These are phyloP conservation scores for Malacosoma neustria DNA, from an alignment of 2,888 invertebrate species.

Conservation along the genomic window DNA sequence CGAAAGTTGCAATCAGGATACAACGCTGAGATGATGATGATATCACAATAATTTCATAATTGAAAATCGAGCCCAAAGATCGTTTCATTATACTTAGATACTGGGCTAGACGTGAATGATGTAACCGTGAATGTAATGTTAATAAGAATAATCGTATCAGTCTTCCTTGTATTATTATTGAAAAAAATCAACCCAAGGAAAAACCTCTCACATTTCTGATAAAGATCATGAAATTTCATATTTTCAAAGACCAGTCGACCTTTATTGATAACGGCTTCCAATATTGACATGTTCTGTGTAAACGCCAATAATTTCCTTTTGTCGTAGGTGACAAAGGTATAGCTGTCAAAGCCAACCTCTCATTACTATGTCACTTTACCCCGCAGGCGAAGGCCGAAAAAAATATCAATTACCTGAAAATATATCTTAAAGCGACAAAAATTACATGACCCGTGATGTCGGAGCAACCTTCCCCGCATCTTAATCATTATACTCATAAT, in stretches of 20 bases:
- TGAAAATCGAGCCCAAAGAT: no score
- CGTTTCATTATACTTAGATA: no score
- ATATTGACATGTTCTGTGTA: conserved; percentile 11
- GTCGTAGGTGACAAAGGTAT: conserved; percentile 45
- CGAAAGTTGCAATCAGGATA: no score
- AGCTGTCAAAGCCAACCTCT: conserved; percentile 52
- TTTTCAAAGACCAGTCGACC: not conserved
- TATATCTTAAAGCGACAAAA: conserved; percentile 36
- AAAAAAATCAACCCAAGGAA: no score
- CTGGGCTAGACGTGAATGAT: no score
- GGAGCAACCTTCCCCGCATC: conserved; percentile 8
- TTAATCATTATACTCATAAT: conserved; percentile 4
- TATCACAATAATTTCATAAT: no score
- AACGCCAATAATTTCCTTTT: conserved; percentile 29
- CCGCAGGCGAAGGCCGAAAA: conserved; percentile 26
- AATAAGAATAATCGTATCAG: no score
- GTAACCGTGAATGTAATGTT: no score
- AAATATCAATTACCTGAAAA: conserved; percentile 57
- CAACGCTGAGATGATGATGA: no score
- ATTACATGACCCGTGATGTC: conserved; percentile 21
- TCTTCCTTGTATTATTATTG: no score
- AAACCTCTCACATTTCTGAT: no score
- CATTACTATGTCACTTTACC: conserved; percentile 43
- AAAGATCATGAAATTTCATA: not conserved
- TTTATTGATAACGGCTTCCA: conserved; percentile 1